Conservation (phyloP, 2,888 invertebrate species). For the Eupeodes luniger region DNA sequence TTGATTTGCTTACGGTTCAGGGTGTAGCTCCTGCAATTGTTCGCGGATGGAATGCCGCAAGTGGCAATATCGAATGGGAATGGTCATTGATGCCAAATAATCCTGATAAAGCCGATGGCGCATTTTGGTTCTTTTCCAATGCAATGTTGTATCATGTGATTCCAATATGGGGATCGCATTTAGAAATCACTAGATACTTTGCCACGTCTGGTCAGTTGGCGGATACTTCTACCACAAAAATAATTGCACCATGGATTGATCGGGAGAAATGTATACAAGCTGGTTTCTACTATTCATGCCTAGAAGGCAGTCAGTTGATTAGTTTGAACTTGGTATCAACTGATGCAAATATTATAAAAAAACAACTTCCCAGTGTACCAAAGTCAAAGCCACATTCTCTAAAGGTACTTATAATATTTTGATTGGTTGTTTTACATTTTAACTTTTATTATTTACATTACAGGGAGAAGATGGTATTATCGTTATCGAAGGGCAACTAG, state of each 20-base stretch:
- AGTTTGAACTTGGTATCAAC: conserved; percentile 87
- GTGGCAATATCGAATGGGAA: conserved; percentile 90
- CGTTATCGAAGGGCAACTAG: conserved; percentile 81
- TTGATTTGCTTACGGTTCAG: conserved; percentile 90
- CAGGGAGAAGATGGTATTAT: conserved; percentile 83
- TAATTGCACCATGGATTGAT: conserved; percentile 88
- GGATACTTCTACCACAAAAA: conserved; percentile 86
- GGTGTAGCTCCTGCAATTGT: conserved; percentile 90
- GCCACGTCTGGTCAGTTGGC: conserved; percentile 85
- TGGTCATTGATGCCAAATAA: conserved; percentile 87
- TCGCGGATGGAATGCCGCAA: conserved; percentile 91
- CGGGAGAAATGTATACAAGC: conserved; percentile 86
- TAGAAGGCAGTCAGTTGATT: conserved; percentile 86
- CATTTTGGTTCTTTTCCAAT: conserved; percentile 87
- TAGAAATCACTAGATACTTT: conserved; percentile 88
- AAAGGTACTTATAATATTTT: conserved; percentile 75
- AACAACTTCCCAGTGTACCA: conserved; percentile 83
- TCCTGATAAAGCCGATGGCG: conserved; percentile 83
- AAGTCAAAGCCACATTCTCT: conserved; percentile 80
- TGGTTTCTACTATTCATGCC: conserved; percentile 88
- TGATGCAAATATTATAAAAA: conserved; percentile 85
- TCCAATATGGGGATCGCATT: conserved; percentile 86
- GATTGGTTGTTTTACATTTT: no score
- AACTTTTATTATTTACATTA: not conserved
- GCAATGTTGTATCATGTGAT: conserved; percentile 87